Conservation (phyloP, 2,888 invertebrate species). For the Metopia argyrocephala region DNA sequence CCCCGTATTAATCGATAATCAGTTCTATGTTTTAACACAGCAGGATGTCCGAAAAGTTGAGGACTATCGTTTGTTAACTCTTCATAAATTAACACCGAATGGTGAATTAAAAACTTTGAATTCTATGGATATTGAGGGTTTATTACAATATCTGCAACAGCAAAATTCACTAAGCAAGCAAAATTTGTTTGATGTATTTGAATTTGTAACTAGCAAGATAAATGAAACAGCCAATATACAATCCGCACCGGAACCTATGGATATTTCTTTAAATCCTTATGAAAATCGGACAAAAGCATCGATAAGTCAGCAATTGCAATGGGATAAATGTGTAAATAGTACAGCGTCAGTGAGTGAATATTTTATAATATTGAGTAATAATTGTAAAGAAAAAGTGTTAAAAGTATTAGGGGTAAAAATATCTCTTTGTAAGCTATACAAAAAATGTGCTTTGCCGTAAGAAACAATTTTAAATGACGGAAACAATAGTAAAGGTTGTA, state of each 20-base stretch:
- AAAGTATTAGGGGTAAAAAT: too few relatives aligned
- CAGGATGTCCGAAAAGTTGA: constrained; percentile 74
- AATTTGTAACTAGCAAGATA: constrained; percentile 1
- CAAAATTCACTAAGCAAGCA: constrained; percentile 16
- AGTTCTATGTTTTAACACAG: constrained; percentile 71
- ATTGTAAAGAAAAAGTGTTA: too few relatives aligned
- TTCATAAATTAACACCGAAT: constrained; percentile 67
- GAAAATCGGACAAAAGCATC: constrained; percentile 54
- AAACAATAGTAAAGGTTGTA: too few relatives aligned
- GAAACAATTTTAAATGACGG: too few relatives aligned
- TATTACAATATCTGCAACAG: constrained; percentile 8
- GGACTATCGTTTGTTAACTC: constrained; percentile 70
- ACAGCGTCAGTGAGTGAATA: constrained; percentile 63
- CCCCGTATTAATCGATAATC: constrained; percentile 72
- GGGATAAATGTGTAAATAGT: constrained; percentile 66
- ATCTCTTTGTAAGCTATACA: too few relatives aligned
- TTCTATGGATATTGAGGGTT: not conserved
- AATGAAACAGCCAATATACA: not conserved
- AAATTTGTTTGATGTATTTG: constrained; percentile 2
- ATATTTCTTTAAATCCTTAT: constrained; percentile 19
- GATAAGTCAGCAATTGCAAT: constrained; percentile 69
- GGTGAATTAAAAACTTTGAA: constrained; percentile 52
- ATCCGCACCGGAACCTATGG: constrained; percentile 36
- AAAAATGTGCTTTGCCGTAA: too few relatives aligned
- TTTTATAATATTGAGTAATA: too few relatives aligned